Percentiles rank a stretch among this genome's conserved stretches.
Evolutionary conservation across 2,888 invertebrate genomes (phyloP).

Genomic region (Eretmocerus hayati): DNA sequence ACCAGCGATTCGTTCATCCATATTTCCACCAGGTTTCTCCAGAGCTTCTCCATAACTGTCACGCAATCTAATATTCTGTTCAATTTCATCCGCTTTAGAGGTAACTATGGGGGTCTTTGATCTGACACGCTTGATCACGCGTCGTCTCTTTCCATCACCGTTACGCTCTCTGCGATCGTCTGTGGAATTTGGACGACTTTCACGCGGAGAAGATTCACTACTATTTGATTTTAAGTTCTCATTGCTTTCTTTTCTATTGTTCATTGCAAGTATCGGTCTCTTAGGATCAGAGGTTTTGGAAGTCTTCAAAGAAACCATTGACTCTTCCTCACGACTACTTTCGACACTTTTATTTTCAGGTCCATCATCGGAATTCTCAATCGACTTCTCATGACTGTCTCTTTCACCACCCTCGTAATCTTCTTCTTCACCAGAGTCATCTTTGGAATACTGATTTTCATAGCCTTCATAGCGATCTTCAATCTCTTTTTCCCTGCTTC

Average conservation of each 20-base stretch:
- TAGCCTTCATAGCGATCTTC: conserved; percentile 10
- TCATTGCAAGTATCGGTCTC: neutral
- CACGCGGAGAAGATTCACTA: neutral
- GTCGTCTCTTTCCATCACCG: neutral
- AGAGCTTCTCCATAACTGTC: conserved; percentile 42
- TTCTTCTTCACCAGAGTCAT: no score
- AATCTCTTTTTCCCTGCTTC: conserved; percentile 17
- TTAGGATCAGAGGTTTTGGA: neutral
- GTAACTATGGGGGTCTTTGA: conserved; percentile 14
- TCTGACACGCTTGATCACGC: neutral
- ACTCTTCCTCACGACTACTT: conserved; percentile 12
- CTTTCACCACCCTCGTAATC: conserved; percentile 8
- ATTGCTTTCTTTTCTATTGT: neutral
- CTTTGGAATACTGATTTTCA: neutral
- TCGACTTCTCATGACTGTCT: conserved; percentile 1
- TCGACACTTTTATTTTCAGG: conserved; percentile 8
- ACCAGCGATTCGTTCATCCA: conserved; percentile 36
- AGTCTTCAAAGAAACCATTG: neutral
- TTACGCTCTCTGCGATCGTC: neutral
- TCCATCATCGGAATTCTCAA: neutral
- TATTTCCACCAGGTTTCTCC: conserved; percentile 30
- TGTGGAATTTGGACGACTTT: neutral
- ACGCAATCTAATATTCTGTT: conserved; percentile 27
- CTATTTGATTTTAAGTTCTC: neutral
- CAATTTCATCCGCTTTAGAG: conserved; percentile 8